Evolutionary conservation across 2,888 invertebrate species (phyloP).

Genomic region (Uloborus plumipes): DNA sequence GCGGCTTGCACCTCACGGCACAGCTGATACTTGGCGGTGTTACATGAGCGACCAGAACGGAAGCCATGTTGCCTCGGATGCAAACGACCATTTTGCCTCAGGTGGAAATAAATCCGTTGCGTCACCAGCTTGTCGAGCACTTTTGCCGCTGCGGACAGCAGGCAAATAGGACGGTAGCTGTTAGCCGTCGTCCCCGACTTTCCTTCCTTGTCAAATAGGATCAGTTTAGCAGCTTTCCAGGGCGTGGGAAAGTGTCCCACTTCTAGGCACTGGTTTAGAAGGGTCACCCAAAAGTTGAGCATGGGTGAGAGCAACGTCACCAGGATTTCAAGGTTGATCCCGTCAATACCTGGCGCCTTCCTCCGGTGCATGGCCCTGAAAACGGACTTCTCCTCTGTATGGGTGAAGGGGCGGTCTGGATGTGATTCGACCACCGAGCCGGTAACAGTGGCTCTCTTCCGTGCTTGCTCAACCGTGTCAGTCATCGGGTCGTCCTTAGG

Average conservation of each 20-base stretch:
- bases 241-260: not conserved
- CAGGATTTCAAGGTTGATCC: not conserved
- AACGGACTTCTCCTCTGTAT: not conserved
- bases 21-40: not conserved
- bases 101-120: not conserved
- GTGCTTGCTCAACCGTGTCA: not conserved
- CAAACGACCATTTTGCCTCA: not conserved
- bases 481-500: not conserved
- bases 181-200: not conserved
- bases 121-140: conserved; percentile 19
- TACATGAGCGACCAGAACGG: not conserved
- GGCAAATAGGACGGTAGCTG: conserved; percentile 1
- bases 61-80: not conserved
- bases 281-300: not conserved
- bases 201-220: not conserved
- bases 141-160: not conserved
- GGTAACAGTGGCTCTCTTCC: not conserved
- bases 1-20: not conserved
- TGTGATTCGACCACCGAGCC: not conserved
- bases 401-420: not conserved
- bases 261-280: not conserved
- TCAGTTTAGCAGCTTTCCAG: not conserved
- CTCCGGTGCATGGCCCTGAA: not conserved
- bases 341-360: not conserved
- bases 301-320: not conserved